These are phyloP conservation scores for Isurus oxyrinchus DNA, from an alignment of 2,113 vertebrate genomes.

Conservation along the genomic window DNA sequence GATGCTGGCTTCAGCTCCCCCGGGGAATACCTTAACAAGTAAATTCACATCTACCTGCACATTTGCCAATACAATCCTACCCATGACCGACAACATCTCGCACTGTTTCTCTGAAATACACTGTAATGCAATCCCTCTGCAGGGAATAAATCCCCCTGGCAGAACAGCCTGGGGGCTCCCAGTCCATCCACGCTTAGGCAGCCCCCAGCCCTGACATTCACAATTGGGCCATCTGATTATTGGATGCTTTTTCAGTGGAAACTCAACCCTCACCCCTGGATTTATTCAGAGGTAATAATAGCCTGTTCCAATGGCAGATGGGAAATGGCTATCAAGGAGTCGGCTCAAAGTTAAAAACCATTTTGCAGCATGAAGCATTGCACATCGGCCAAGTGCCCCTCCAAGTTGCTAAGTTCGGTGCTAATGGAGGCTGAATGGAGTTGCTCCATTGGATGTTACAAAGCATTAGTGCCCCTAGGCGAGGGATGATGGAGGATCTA, in stretches of 20 bases:
- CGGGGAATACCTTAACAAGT: neutral
- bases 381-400: neutral
- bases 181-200: neutral
- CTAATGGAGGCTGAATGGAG: neutral
- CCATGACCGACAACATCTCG: neutral
- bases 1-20: constrained; percentile 9
- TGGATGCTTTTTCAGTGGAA: neutral
- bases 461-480: neutral
- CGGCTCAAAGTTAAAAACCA: neutral
- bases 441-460: neutral
- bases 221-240: neutral
- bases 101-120: neutral
- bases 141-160: neutral
- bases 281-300: constrained; percentile 12
- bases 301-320: neutral
- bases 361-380: neutral
- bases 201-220: neutral
- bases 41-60: neutral
- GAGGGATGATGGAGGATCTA: neutral
- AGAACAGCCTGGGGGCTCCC: neutral
- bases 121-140: neutral
- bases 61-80: constrained; percentile 4
- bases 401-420: neutral
- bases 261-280: neutral
- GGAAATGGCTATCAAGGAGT: neutral